Evolutionary conservation across 2,888 invertebrate genomes (phyloP), one percentile per base, ranked within the genome.

Genomic region (Amaurobius ferox): DNA sequence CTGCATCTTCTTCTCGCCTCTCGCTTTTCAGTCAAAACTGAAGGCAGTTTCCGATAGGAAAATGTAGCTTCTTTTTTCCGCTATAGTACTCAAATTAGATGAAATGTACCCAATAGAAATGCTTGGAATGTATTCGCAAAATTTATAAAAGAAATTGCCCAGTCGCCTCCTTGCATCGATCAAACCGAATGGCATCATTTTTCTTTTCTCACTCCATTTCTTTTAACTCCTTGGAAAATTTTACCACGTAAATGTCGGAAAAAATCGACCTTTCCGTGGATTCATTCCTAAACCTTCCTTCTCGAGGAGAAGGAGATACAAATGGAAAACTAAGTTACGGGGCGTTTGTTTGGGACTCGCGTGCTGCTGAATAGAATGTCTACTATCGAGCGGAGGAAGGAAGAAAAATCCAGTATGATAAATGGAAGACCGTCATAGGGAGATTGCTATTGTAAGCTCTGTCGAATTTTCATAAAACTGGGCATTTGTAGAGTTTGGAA

Each of bases 361-460:
- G 83, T 85, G 83, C 72, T 28, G 39, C 32, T 70, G 48, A 64
- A 62, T 77, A 77, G 81, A 81, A 68, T 29, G 48, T 79, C 44
- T 72, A 66, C 79, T 79, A 32, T 32, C 28, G 32, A 55, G 28
- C 19, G 55, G 5, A 19, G 23, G 23, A 23, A 16, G 23, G 23
- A 55, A 23, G 23, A 55, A 55, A 55, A 55, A 55, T 55, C 23
- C 55, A 23, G 5, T 55, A 85, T 85, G 83, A 85, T 85, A 77
- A 85, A 85, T 85, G 77, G 83, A 77, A 77, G 83, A 71, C 64
- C 48, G 81, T 70, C 76, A 70, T 48, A 64, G 74, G 68, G 44
- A 83, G 81, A 83, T 83, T 83, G 71, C 81, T 70, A 83, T 70
- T 70, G 76, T 70, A 71, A 83, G 76, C 81, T 83, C 81, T 83